Evolutionary conservation across 1,140 invertebrate species (phyloP).

Genomic region (Heterodera carotae): DNA sequence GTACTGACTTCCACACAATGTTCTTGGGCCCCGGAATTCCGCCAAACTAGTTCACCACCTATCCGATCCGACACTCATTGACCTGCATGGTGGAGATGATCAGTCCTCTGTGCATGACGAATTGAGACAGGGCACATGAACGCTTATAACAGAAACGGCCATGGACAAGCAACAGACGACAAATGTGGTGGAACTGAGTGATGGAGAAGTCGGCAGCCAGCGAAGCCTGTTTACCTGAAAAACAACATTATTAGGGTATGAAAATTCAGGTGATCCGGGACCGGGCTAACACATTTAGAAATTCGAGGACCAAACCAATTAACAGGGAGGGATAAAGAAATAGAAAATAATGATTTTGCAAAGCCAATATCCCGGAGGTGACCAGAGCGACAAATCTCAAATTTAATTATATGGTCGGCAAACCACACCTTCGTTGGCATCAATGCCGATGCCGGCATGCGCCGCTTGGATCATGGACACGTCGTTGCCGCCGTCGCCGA

Average conservation of each 20-base stretch:
- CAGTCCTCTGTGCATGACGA: constrained; percentile 95
- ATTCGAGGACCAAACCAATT: too few species aligned
- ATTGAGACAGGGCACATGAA: constrained; percentile 91
- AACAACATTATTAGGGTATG: not conserved
- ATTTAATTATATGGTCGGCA: too few species aligned
- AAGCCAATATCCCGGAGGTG: too few species aligned
- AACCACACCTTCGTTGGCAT: constrained; percentile 73
- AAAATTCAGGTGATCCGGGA: too few species aligned
- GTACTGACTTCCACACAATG: too few species aligned
- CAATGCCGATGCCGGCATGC: constrained; percentile 93
- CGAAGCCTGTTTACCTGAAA: constrained; percentile 83
- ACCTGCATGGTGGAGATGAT: constrained; percentile 96
- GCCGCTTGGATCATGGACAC: constrained; percentile 80
- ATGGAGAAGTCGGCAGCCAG: constrained; percentile 98
- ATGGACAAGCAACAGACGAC: constrained; percentile 85
- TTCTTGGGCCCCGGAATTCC: too few species aligned
- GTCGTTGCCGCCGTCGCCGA: constrained; percentile 72
- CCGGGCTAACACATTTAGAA: too few species aligned
- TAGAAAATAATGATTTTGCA: too few species aligned
- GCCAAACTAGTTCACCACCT: too few species aligned
- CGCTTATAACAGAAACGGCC: constrained; percentile 92
- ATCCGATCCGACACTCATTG: not conserved
- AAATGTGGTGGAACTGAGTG: constrained; percentile 84
- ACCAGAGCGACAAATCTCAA: too few species aligned
- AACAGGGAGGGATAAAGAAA: not conserved